Percentiles rank a stretch among this genome's conserved stretches.
phyloP scores from a whole-genome alignment of 1,140 invertebrate species.

The Drosophila pandora region DNA sequence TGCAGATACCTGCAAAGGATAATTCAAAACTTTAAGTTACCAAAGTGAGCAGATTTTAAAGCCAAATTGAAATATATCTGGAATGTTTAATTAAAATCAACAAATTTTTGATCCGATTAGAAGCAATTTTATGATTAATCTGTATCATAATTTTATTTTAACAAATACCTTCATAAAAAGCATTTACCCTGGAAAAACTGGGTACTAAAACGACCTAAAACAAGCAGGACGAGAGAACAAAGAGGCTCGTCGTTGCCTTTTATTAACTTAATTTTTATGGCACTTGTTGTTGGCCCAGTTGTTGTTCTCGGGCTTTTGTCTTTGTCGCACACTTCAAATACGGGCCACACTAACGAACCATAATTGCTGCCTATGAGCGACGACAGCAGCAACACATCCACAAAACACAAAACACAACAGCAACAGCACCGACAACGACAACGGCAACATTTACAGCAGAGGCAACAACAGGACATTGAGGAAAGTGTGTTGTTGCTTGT shows the following conservation, averaged over 20 bases:
- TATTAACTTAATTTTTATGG: slow-evolving; percentile 83
- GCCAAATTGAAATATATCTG: too few species aligned
- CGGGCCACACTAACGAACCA: slow-evolving; percentile 78
- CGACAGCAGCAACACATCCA: slow-evolving; percentile 24
- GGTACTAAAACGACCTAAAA: slow-evolving; percentile 16
- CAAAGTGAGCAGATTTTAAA: neutral
- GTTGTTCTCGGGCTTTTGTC: slow-evolving; percentile 61
- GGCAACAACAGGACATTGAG: slow-evolving; percentile 35
- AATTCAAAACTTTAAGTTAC: too few species aligned
- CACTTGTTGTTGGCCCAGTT: slow-evolving; percentile 68
- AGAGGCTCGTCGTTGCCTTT: slow-evolving; percentile 76
- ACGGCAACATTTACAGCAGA: slow-evolving; percentile 19
- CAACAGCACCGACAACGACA: slow-evolving; percentile 38
- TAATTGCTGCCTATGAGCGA: slow-evolving; percentile 77
- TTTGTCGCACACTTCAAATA: slow-evolving; percentile 74
- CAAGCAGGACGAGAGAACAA: slow-evolving; percentile 54
- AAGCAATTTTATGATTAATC: neutral
- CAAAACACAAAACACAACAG: slow-evolving; percentile 6
- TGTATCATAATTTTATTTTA: neutral
- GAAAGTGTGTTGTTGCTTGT: slow-evolving; percentile 26
- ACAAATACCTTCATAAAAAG: neutral
- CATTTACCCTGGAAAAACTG: neutral
- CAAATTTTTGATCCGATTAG: neutral
- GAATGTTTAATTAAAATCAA: neutral
- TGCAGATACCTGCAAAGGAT: slow-evolving; percentile 6